Percentiles rank a stretch among this genome's conserved stretches.
phyloP scores from a whole-genome alignment of 2,113 vertebrate species.

The Brachionichthys hirsutus region DNA sequence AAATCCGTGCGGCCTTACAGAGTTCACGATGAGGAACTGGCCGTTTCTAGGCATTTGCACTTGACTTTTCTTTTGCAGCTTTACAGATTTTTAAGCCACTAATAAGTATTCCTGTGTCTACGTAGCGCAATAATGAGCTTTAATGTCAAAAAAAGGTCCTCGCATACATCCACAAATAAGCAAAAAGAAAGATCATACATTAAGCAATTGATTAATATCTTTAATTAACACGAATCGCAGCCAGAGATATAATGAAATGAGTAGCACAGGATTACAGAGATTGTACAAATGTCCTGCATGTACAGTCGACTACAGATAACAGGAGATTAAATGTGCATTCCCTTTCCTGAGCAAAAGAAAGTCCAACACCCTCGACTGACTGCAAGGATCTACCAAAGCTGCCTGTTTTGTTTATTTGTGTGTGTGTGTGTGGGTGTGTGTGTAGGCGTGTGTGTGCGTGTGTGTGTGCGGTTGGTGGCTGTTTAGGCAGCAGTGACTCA shows the following conservation, averaged over 20 bases:
- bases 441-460: background rate
- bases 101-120: conserved; percentile 5
- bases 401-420: conserved; percentile 44
- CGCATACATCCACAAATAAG: conserved; percentile 23
- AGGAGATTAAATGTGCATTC: conserved; percentile 37
- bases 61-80: conserved; percentile 15
- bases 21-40: conserved; percentile 33
- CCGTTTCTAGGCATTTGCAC: conserved; percentile 36
- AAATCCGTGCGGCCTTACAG: conserved; percentile 45
- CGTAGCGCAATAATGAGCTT: background rate
- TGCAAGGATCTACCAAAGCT: conserved; percentile 18
- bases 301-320: conserved; percentile 45
- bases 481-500: conserved; percentile 60
- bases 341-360: conserved; percentile 29
- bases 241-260: conserved; percentile 44
- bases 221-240: conserved; percentile 64
- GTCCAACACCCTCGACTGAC: conserved; percentile 18
- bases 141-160: conserved; percentile 15
- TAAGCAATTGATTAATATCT: conserved; percentile 60
- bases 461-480: conserved; percentile 36
- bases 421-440: too few species aligned
- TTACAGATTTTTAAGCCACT: conserved; percentile 17
- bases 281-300: conserved; percentile 39
- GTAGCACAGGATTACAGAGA: conserved; percentile 55
- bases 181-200: conserved; percentile 54